Evolutionary conservation across 2,113 vertebrate genomes (phyloP).

Genomic region (Hemicordylus capensis): DNA sequence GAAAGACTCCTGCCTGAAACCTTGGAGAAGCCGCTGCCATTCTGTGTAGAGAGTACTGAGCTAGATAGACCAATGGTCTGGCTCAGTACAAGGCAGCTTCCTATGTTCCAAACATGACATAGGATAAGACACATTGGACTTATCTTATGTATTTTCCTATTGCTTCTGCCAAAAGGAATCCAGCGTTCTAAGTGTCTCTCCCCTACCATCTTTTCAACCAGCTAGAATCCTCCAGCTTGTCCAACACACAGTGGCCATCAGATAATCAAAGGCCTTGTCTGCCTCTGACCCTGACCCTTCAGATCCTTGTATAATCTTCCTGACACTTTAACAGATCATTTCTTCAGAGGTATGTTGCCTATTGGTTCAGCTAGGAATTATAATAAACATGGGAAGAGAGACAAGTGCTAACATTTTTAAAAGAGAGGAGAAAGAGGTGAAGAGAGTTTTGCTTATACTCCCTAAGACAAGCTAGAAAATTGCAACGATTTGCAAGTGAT

Average conservation of each 20-base stretch:
- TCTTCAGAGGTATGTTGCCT: neutral
- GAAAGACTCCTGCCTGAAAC: too few relatives aligned
- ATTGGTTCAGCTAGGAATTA: neutral
- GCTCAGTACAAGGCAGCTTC: too few relatives aligned
- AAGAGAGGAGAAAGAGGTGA: neutral
- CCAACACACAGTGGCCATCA: neutral
- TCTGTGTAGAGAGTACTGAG: too few relatives aligned
- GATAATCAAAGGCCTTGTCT: neutral
- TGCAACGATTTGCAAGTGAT: slow-evolving; percentile 42
- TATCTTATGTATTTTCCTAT: neutral
- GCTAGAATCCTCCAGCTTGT: neutral
- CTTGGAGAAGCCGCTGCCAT: too few relatives aligned
- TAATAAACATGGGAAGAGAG: neutral
- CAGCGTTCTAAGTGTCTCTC: neutral
- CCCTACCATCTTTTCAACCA: neutral
- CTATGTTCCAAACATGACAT: too few relatives aligned
- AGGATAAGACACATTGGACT: too few relatives aligned
- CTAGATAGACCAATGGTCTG: too few relatives aligned
- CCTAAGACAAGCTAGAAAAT: neutral
- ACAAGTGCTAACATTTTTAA: neutral
- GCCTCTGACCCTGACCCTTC: neutral
- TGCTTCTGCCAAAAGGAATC: neutral
- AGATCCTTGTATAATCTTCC: neutral
- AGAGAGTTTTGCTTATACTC: neutral
- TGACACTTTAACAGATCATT: too few relatives aligned